phyloP scores from a whole-genome alignment of 2,888 invertebrate species.

The Microlaimidae sp. region DNA sequence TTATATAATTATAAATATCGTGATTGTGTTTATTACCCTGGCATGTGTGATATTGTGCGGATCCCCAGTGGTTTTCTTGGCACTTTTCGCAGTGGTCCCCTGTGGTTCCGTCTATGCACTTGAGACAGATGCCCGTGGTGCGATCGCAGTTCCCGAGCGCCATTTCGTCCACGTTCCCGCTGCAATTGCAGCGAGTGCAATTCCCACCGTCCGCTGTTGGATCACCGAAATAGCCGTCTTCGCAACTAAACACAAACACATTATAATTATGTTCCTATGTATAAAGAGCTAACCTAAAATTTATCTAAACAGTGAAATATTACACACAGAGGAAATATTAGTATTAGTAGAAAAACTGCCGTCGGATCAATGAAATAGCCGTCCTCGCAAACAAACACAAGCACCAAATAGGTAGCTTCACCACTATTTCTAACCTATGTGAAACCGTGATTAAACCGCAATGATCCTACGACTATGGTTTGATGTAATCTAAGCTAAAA shows the following conservation, averaged over 20 bases:
- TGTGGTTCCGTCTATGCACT: constrained; percentile 56
- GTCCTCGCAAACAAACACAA: too few species aligned
- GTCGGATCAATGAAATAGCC: too few species aligned
- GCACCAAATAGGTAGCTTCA: too few species aligned
- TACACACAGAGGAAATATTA: too few species aligned
- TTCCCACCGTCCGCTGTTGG: constrained; percentile 43
- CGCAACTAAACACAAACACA: constrained; percentile 45
- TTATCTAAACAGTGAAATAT: too few species aligned
- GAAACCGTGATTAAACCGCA: too few species aligned
- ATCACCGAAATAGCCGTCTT: constrained; percentile 60
- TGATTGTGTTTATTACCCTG: neutral
- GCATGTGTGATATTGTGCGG: constrained; percentile 27
- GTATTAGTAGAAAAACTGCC: too few species aligned
- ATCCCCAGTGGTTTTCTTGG: constrained; percentile 30
- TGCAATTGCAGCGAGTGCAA: constrained; percentile 58
- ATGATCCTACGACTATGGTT: too few species aligned
- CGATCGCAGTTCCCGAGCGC: constrained; percentile 51
- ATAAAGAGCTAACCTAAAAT: too few species aligned
- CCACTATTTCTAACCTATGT: too few species aligned
- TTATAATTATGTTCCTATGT: neutral
- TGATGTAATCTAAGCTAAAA: too few species aligned
- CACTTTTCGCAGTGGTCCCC: constrained; percentile 52
- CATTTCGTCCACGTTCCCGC: constrained; percentile 60
- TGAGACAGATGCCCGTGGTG: constrained; percentile 63
- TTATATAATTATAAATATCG: constrained; percentile 2